Conservation (phyloP, 1,140 invertebrate genomes). For the Caenorhabditis latens region DNA sequence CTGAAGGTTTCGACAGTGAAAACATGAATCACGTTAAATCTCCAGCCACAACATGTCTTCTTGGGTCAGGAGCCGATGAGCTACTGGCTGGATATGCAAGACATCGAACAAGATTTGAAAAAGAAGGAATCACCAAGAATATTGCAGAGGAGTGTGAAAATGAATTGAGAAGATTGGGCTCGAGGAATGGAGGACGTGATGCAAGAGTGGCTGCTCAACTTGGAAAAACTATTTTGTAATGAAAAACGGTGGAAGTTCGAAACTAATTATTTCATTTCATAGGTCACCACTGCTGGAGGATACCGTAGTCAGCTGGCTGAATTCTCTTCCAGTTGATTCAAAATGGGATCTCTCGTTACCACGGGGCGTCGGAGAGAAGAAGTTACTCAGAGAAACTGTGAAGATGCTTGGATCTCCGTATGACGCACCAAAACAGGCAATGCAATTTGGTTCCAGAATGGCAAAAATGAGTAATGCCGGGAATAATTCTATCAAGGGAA, state of each 20-base stretch:
- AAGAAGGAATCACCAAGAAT: neutral
- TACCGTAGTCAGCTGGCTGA: slow-evolving; percentile 83
- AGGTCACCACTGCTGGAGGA: slow-evolving; percentile 96
- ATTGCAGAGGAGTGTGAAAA: slow-evolving; percentile 64
- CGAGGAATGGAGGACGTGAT: slow-evolving; percentile 91
- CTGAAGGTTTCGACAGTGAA: slow-evolving; percentile 79
- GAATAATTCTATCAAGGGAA: slow-evolving; percentile 79
- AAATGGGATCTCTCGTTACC: slow-evolving; percentile 82
- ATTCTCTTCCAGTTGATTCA: slow-evolving; percentile 83
- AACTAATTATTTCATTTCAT: slow-evolving; percentile 59
- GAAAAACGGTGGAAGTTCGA: neutral
- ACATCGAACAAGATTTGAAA: slow-evolving; percentile 63
- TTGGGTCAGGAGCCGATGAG: slow-evolving; percentile 96
- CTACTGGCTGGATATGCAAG: slow-evolving; percentile 92
- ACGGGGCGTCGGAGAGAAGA: slow-evolving; percentile 91
- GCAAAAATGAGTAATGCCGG: slow-evolving; percentile 86
- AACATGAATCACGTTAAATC: neutral
- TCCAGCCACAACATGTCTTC: slow-evolving; percentile 83
- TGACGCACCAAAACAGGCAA: slow-evolving; percentile 88
- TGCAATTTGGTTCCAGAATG: slow-evolving; percentile 97
- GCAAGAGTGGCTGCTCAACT: slow-evolving; percentile 86
- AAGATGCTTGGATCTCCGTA: slow-evolving; percentile 76
- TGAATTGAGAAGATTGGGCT: slow-evolving; percentile 67
- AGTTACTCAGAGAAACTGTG: slow-evolving; percentile 84
- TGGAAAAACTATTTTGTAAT: slow-evolving; percentile 73